Conservation (phyloP, 2,113 vertebrate genomes). For the Actenoides hombroni region DNA sequence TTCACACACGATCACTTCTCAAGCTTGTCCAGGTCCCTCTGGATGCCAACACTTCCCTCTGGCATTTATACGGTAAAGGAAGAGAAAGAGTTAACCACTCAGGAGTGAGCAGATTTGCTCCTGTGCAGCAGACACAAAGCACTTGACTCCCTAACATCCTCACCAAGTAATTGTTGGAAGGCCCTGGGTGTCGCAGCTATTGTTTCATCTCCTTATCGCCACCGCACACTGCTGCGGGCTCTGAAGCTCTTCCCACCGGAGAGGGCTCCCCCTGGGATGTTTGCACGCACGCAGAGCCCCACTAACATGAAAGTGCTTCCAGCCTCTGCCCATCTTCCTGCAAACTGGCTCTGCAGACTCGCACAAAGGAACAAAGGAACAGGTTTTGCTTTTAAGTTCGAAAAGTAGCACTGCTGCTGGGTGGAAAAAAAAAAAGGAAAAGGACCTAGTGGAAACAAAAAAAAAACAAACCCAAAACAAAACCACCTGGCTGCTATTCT, state of each 20-base stretch:
- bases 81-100: neutral
- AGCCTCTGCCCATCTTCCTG: neutral
- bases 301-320: neutral
- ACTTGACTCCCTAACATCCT: neutral
- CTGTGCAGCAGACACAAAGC: neutral
- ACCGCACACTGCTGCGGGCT: neutral
- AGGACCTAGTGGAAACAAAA: neutral
- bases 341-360: neutral
- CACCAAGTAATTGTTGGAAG: neutral
- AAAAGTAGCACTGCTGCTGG: neutral
- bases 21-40: neutral
- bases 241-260: neutral
- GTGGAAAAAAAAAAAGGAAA: neutral
- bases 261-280: neutral
- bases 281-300: neutral
- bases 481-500: neutral
- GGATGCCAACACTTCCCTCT: neutral
- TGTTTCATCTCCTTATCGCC: conserved; percentile 24
- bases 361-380: neutral
- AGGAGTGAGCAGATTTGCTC: neutral
- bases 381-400: neutral
- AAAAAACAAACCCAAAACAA: neutral
- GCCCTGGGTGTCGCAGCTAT: neutral
- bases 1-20: neutral
- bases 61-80: neutral